Evolutionary conservation across 2,888 invertebrate genomes (phyloP).

Genomic region (Drosophila mulleri): DNA sequence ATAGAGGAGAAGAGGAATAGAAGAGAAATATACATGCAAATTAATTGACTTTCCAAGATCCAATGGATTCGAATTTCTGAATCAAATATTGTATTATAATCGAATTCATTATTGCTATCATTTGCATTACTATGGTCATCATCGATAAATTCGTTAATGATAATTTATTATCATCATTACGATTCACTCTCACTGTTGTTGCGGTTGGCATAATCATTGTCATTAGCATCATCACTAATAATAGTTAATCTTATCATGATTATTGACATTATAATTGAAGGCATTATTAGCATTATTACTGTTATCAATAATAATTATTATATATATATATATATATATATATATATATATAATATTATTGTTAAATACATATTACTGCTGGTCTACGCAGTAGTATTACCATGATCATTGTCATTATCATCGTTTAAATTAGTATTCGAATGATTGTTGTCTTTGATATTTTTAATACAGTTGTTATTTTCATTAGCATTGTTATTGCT

Average conservation of each 20-base stretch:
- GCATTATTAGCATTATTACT: neutral
- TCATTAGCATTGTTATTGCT: too few species aligned
- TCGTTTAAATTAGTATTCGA: too few species aligned
- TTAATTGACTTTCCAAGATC: neutral
- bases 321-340: too few species aligned
- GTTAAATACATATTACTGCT: neutral
- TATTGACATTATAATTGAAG: neutral
- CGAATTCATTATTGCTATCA: neutral
- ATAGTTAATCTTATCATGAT: neutral
- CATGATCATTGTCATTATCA: too few species aligned
- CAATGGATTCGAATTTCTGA: neutral
- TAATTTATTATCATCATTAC: neutral
- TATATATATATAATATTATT: neutral
- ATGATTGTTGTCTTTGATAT: too few species aligned
- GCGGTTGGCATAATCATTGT: neutral
- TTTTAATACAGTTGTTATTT: too few species aligned
- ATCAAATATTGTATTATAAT: neutral
- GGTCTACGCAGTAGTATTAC: too few species aligned
- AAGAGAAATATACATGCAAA: conserved; percentile 3
- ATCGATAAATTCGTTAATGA: neutral
- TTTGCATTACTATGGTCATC: neutral
- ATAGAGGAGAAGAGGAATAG: neutral
- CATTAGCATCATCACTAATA: too few species aligned
- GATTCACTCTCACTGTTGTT: neutral
- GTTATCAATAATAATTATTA: too few species aligned